Percentiles rank a stretch among this genome's conserved stretches.
These are phyloP conservation scores for Podabrus alpinus DNA, from an alignment of 2,888 invertebrate species.

Conservation along the genomic window DNA sequence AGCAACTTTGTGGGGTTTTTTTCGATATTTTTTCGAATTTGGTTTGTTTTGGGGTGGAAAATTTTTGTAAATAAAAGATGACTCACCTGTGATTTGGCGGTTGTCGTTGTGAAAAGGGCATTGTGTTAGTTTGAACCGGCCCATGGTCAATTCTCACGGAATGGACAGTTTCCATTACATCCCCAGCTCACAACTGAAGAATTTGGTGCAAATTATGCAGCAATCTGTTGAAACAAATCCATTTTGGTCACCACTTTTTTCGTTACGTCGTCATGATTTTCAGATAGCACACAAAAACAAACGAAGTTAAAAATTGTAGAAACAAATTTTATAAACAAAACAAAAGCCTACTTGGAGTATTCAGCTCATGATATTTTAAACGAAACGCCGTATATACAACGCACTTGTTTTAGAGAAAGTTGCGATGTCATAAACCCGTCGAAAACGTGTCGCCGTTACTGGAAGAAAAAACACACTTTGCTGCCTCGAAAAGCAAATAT, in stretches of 20 bases:
- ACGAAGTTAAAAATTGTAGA: neutral
- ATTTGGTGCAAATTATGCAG: constrained; percentile 32
- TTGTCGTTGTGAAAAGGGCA: constrained; percentile 56
- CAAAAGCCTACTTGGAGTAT: neutral
- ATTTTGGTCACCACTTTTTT: constrained; percentile 12
- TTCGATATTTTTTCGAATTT: neutral
- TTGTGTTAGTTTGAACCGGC: constrained; percentile 54
- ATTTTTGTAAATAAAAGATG: constrained; percentile 6
- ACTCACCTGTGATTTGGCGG: constrained; percentile 53
- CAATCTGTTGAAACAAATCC: constrained; percentile 14
- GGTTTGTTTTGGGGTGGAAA: neutral
- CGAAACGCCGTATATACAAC: constrained; percentile 3
- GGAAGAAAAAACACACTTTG: neutral
- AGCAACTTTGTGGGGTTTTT: neutral
- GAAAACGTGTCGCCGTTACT: constrained; percentile 8
- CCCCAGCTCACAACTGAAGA: constrained; percentile 32
- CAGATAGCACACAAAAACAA: neutral
- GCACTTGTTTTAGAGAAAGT: constrained; percentile 22
- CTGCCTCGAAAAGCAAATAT: neutral
- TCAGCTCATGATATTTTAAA: constrained; percentile 3
- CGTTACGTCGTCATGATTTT: neutral
- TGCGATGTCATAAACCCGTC: constrained; percentile 11
- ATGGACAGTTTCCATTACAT: constrained; percentile 55
- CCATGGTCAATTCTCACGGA: constrained; percentile 57
- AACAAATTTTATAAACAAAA: neutral